phyloP scores from a whole-genome alignment of 2,113 vertebrate species.

The Ceyx melanurus region DNA sequence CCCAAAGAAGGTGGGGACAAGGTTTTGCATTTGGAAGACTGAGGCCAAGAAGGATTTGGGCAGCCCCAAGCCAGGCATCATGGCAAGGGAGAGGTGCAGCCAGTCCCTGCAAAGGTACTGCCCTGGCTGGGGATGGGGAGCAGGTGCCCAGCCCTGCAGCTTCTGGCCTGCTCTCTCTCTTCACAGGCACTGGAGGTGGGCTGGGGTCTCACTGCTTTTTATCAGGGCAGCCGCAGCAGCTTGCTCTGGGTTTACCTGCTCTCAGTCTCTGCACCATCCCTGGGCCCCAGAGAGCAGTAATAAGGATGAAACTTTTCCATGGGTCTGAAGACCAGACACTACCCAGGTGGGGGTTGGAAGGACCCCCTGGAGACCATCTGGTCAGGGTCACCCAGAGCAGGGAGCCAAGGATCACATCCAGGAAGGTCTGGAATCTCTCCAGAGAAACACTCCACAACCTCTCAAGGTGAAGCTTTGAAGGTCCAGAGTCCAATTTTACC shows the following conservation, averaged over 20 bases:
- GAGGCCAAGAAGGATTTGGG: not conserved
- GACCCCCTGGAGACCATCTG: no score
- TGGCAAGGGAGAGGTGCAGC: fast-evolving
- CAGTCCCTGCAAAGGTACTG: not conserved
- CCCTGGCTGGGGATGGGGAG: not conserved
- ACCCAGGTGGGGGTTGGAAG: no score
- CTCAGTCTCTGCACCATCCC: not conserved
- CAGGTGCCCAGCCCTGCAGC: not conserved
- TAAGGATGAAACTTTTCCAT: not conserved
- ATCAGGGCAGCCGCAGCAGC: no score
- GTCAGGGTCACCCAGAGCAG: no score
- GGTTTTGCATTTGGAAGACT: not conserved
- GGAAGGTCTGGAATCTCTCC: no score
- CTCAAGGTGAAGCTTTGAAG: not conserved
- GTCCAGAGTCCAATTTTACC: not conserved
- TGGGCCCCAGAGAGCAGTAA: not conserved
- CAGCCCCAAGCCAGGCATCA: not conserved
- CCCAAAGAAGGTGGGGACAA: not conserved
- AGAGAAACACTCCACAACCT: no score
- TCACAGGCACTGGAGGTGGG: fast-evolving
- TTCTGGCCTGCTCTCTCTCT: not conserved
- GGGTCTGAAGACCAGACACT: not conserved
- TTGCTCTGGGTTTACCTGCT: not conserved
- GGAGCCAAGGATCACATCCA: no score
- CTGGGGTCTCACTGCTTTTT: not conserved